These are phyloP conservation scores for Echinops telfairi DNA, from an alignment of 2,113 vertebrate genomes.

Conservation along the genomic window DNA sequence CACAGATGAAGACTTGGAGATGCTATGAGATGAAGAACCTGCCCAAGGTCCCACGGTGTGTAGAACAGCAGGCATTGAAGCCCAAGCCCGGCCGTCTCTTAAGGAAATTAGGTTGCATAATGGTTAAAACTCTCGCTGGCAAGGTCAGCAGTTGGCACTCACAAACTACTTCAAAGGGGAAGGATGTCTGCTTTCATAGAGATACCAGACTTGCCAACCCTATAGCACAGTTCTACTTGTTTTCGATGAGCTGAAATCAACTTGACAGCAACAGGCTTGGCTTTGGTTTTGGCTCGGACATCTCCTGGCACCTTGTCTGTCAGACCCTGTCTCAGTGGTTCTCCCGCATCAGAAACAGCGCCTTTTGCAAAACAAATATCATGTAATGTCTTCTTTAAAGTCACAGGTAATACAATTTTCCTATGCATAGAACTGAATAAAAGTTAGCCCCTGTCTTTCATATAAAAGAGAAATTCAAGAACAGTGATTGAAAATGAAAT, in stretches of 20 bases:
- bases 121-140: neutral
- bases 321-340: neutral
- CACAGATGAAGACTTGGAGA: neutral
- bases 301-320: neutral
- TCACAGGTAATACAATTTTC: conserved; percentile 11
- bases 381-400: conserved; percentile 6
- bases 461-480: conserved; percentile 18
- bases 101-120: neutral
- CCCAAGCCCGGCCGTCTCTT: neutral
- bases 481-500: conserved; percentile 17
- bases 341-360: neutral
- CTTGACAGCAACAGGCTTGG: neutral
- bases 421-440: neutral
- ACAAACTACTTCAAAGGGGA: neutral
- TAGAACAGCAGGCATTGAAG: too few relatives aligned
- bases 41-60: neutral
- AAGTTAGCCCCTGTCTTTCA: neutral
- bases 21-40: neutral
- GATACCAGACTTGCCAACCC: neutral
- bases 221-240: neutral
- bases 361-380: neutral
- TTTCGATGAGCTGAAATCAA: too few relatives aligned
- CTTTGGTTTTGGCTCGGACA: neutral
- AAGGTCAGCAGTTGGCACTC: neutral
- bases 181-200: neutral